Conservation (phyloP, 2,113 vertebrate genomes). For the Syrmaticus mikado region DNA sequence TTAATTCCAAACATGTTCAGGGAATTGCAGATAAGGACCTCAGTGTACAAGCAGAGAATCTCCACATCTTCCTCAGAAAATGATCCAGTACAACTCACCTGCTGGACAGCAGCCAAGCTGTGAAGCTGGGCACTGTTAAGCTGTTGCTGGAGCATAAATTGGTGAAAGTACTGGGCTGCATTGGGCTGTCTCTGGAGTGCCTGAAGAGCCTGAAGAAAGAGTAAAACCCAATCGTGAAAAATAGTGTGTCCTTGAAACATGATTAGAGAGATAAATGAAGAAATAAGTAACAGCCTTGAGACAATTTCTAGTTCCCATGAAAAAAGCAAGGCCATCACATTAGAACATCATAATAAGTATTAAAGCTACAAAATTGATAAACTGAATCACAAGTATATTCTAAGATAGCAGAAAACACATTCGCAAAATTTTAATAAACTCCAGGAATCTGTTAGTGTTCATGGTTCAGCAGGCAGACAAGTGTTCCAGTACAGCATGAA, state of each 20-base stretch:
- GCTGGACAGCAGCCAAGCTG: slow-evolving; percentile 96
- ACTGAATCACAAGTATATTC: not conserved
- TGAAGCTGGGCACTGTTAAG: slow-evolving; percentile 95
- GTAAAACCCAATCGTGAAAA: not conserved
- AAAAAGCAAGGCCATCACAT: not conserved
- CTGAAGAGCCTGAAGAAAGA: slow-evolving; percentile 87
- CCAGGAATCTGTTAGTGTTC: not conserved
- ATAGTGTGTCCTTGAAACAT: not conserved
- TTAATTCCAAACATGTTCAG: not conserved
- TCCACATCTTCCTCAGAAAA: not conserved
- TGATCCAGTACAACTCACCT: slow-evolving; percentile 80
- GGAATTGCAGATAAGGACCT: not conserved
- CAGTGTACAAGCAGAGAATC: not conserved
- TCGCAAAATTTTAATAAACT: not conserved
- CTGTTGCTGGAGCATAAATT: slow-evolving; percentile 98
- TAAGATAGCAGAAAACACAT: not conserved
- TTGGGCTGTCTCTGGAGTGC: slow-evolving; percentile 96
- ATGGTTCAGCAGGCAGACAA: not conserved
- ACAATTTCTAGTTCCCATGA: not conserved
- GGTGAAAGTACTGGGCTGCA: slow-evolving; percentile 97
- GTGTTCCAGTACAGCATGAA: not conserved
- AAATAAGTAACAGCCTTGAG: not conserved
- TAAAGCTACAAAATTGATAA: not conserved
- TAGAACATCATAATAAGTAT: not conserved
- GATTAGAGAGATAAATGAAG: not conserved